These are phyloP conservation scores for Bagarius yarrelli DNA, from an alignment of 2,113 vertebrate genomes.

Conservation along the genomic window DNA sequence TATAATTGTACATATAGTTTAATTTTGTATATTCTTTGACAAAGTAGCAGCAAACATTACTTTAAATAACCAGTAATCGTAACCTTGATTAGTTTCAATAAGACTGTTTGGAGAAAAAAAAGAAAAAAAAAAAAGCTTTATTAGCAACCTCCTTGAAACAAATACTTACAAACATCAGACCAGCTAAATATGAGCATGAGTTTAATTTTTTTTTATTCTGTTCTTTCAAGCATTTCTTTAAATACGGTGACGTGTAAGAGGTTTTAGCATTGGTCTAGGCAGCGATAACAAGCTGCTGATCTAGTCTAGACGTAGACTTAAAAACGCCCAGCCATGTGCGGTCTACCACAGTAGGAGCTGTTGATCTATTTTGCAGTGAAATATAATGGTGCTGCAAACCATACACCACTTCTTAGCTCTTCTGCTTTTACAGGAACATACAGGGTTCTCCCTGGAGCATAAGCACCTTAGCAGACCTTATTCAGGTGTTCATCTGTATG, in stretches of 20 bases:
- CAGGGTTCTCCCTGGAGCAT: constrained; percentile 51
- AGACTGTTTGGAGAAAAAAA: constrained; percentile 56
- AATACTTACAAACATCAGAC: constrained; percentile 67
- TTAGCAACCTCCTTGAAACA: constrained; percentile 70
- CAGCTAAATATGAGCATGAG: constrained; percentile 68
- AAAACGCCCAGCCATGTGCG: constrained; percentile 55
- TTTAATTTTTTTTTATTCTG: constrained; percentile 74
- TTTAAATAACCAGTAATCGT: constrained; percentile 3
- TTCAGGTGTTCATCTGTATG: constrained; percentile 62
- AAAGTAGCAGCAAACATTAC: neutral
- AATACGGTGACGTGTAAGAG: constrained; percentile 62
- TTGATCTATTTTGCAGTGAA: constrained; percentile 33
- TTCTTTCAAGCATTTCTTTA: constrained; percentile 65
- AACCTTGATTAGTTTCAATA: constrained; percentile 48
- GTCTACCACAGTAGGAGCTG: constrained; percentile 38
- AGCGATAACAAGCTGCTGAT: constrained; percentile 66
- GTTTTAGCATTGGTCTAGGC: constrained; percentile 69
- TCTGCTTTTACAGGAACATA: constrained; percentile 39
- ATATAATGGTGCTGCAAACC: constrained; percentile 39
- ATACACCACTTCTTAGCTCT: constrained; percentile 46
- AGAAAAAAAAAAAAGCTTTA: constrained; percentile 73
- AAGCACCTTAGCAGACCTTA: constrained; percentile 53
- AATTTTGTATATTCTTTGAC: neutral
- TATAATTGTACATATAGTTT: neutral
- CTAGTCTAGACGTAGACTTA: constrained; percentile 67